A percentile compares a stretch with the other conserved stretches of the same genome.
Evolutionary conservation across 2,888 invertebrate genomes (phyloP).

Genomic region (Elysia crispata): DNA sequence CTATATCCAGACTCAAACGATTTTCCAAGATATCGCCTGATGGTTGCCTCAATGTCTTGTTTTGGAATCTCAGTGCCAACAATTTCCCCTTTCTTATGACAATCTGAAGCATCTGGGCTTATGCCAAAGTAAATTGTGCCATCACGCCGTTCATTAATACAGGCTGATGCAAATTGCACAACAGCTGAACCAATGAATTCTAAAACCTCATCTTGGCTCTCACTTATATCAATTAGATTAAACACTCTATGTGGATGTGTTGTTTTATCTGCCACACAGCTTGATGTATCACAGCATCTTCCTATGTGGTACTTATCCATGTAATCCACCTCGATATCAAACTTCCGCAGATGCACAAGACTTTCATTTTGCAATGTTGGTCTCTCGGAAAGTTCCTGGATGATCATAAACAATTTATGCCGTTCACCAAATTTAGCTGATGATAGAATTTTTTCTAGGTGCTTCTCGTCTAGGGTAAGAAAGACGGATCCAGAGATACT

Average conservation of each 20-base stretch:
- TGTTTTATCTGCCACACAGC: conserved; percentile 18
- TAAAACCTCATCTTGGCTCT: conserved; percentile 1
- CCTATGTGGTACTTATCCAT: conserved; percentile 40
- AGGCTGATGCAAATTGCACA: conserved; percentile 49
- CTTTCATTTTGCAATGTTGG: not conserved
- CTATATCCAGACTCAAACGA: conserved; percentile 49
- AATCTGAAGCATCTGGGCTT: conserved; percentile 13
- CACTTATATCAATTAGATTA: not conserved
- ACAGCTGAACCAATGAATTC: conserved; percentile 38
- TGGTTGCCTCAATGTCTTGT: conserved; percentile 38
- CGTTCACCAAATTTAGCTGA: conserved; percentile 21
- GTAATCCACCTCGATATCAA: conserved; percentile 31
- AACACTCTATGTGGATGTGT: conserved; percentile 40
- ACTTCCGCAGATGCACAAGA: conserved; percentile 13
- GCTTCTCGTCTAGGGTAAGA: conserved; percentile 29
- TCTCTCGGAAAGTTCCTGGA: not conserved
- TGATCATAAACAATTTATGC: conserved; percentile 6
- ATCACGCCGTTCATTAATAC: conserved; percentile 50
- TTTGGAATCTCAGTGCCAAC: conserved; percentile 48
- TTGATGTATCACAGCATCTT: conserved; percentile 26
- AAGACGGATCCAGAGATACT: conserved; percentile 41
- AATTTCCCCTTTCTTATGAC: conserved; percentile 50
- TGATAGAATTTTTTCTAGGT: conserved; percentile 38
- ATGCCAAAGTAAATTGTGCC: conserved; percentile 55
- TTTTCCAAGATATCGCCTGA: conserved; percentile 44